phyloP scores from a whole-genome alignment of 2,113 vertebrate genomes.

The Emydura subglobosa region DNA sequence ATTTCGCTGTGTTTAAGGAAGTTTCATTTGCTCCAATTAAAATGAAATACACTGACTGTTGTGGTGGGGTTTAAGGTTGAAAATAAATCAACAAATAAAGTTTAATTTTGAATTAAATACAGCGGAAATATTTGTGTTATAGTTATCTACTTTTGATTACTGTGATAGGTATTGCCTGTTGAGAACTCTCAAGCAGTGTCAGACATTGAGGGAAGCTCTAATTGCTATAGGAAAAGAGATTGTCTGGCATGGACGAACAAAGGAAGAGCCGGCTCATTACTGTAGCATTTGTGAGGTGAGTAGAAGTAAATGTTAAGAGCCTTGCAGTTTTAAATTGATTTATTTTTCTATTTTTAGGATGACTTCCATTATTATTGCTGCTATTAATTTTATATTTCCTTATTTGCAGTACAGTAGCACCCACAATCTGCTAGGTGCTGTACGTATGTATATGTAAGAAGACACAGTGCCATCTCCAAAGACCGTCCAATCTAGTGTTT shows the following conservation, averaged over 20 bases:
- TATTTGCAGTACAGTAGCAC: not conserved
- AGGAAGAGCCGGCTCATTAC: constrained; percentile 98
- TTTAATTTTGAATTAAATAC: not conserved
- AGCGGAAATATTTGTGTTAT: not conserved
- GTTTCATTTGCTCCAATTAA: not conserved
- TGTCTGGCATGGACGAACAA: constrained; percentile 90
- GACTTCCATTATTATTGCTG: not conserved
- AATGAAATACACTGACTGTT: not conserved
- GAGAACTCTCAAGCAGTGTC: constrained; percentile 97
- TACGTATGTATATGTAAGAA: not conserved
- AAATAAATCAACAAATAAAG: not conserved
- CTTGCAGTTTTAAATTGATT: not conserved
- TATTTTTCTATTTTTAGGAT: not conserved
- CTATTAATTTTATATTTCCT: not conserved
- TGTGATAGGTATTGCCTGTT: constrained; percentile 93
- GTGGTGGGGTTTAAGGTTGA: not conserved
- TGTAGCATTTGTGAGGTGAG: constrained; percentile 98
- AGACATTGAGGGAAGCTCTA: constrained; percentile 94
- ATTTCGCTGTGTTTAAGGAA: not conserved
- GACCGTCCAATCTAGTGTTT: not conserved
- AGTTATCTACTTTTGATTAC: not conserved
- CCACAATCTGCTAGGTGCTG: not conserved
- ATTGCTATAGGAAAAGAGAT: constrained; percentile 92
- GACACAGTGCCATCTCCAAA: not conserved
- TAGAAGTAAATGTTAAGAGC: not conserved